These are phyloP conservation scores for Oxyscelio sp. DNA, from an alignment of 2,888 invertebrate species.

Conservation along the genomic window DNA sequence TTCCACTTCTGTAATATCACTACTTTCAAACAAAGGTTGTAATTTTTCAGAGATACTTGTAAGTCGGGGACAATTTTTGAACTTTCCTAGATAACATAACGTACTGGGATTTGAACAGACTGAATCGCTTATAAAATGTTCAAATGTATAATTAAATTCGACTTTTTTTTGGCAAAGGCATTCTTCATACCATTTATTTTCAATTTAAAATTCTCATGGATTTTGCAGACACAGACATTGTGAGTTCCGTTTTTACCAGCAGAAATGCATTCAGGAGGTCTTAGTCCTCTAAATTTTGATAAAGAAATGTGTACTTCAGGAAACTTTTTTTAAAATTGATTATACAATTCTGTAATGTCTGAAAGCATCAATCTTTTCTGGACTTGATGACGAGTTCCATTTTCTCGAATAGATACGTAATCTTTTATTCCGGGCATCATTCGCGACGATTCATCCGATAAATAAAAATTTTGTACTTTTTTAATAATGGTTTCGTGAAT, in stretches of 20 bases:
- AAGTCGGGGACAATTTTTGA: slow-evolving; percentile 1
- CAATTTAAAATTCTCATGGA: slow-evolving; percentile 20
- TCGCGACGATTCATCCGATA: slow-evolving; percentile 33
- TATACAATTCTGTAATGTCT: slow-evolving; percentile 20
- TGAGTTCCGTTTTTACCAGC: slow-evolving; percentile 36
- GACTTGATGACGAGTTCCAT: slow-evolving; percentile 21
- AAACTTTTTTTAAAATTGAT: slow-evolving; percentile 19
- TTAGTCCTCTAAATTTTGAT: slow-evolving; percentile 32
- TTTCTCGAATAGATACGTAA: slow-evolving; percentile 24
- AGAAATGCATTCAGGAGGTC: slow-evolving; percentile 44
- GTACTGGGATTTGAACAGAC: slow-evolving; percentile 19
- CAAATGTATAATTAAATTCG: background rate
- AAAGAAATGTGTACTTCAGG: slow-evolving; percentile 39
- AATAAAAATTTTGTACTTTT: slow-evolving; percentile 20
- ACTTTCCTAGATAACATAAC: slow-evolving; percentile 14
- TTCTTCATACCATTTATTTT: slow-evolving; percentile 9
- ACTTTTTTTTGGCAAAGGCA: background rate
- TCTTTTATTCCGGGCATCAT: slow-evolving; percentile 39
- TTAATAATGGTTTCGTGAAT: background rate
- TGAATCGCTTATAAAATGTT: background rate
- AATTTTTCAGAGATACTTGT: background rate
- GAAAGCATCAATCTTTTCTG: slow-evolving; percentile 35
- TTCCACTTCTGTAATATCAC: background rate
- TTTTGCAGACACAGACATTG: slow-evolving; percentile 27
- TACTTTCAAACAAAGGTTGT: background rate